Evolutionary conservation across 1,140 invertebrate species (phyloP).

Genomic region (Diabrotica virgifera): DNA sequence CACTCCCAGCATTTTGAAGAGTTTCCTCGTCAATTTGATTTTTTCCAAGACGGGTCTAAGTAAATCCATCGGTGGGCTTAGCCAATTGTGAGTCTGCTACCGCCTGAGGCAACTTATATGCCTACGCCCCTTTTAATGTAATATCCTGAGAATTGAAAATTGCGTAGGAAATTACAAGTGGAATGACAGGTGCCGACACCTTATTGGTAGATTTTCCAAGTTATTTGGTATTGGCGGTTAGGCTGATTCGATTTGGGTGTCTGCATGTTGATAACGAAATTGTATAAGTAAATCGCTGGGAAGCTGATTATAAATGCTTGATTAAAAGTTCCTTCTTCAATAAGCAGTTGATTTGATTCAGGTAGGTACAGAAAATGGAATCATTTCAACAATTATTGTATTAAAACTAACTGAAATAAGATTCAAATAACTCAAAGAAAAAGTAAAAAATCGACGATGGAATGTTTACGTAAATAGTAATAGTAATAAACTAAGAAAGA

Average conservation of each 20-base stretch:
- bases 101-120: conserved; percentile 25
- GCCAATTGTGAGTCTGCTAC: conserved; percentile 26
- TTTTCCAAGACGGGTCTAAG: conserved; percentile 1
- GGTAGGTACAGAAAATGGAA: no score
- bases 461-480: no score
- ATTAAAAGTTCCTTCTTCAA: no score
- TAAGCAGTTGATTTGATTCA: no score
- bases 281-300: not conserved
- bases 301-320: no score
- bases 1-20: not conserved
- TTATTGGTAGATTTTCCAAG: conserved; percentile 24
- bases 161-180: conserved; percentile 32
- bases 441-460: no score
- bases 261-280: not conserved
- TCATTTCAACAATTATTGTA: no score
- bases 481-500: no score
- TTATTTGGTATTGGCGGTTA: conserved; percentile 28
- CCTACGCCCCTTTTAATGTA: conserved; percentile 32
- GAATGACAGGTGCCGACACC: conserved; percentile 24
- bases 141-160: conserved; percentile 30
- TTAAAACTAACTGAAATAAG: no score
- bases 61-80: conserved; percentile 14
- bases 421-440: no score
- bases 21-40: conserved; percentile 2
- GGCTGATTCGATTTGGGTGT: conserved; percentile 3